Evolutionary conservation across 2,113 vertebrate species (phyloP), one percentile per base, ranked within the genome.

Genomic region (Lutjanus erythropterus): DNA sequence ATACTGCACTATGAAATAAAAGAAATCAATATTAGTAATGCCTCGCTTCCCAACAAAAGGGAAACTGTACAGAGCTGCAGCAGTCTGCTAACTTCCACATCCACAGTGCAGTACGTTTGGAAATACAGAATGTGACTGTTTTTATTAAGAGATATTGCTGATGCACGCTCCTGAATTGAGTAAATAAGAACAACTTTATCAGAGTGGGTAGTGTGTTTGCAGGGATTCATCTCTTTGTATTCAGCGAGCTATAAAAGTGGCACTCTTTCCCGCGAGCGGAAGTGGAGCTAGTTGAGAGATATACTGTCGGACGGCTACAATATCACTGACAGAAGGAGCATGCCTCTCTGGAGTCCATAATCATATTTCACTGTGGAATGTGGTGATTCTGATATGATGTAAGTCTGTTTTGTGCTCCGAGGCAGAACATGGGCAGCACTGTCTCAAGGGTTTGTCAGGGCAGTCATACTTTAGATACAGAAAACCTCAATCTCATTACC

Each of bases 401-500:
- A 86, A 86, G 88, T 79, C 80, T 80, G 72, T 82, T 84, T 87
- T 83, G 73, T 80, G 81, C 85, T 84, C 33, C 64, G 27, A 23
- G 84, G 75, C 83, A 76, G 74, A 88, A 86, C 78, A 85, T 11
- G 35, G 68, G 46, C 62, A 9, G 64, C 49, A 76, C 74, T 89
- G 81, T 91, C 82, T 92, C 73, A 25, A 71, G 75, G 81, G 72
- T 84, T 87, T 86, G 71, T 84, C 66, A 33, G 74, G 74, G 75
- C 76, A 12, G 87, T 86, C 78, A 74, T 78, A 86, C 69, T 86
- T 88, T 81, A 81, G 81, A 85, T 77, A 73, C 85, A 85, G 73
- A 88, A 86, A 86, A 65, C 56, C 80, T 77, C 64, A 88, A 89
- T 89, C 90, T 92, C 86, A 90, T 93, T 91, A 91, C 83, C 68